Evolutionary conservation across 2,797 vertebrate species (phyloP).

Genomic region (Balearica regulorum): DNA sequence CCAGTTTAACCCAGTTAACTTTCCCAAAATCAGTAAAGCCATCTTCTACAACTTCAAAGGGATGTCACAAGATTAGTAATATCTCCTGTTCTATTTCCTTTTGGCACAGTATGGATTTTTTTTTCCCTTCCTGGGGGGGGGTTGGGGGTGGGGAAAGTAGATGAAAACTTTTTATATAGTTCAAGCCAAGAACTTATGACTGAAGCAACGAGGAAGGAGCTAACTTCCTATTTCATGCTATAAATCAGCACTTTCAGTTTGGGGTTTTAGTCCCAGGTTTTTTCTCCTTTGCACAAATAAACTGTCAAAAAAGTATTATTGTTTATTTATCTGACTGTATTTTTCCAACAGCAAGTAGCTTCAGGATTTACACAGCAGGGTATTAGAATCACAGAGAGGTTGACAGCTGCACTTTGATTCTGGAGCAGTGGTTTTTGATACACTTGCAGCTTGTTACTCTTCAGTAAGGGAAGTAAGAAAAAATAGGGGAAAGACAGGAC

Average conservation of each 20-base stretch:
- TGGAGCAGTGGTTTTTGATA: background rate
- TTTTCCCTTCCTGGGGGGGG: background rate
- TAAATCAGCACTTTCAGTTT: background rate
- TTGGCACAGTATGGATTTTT: background rate
- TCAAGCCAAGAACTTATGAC: background rate
- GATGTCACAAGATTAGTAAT: background rate
- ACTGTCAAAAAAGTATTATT: background rate
- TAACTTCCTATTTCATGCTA: background rate
- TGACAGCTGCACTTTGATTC: background rate
- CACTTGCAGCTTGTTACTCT: background rate
- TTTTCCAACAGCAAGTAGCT: background rate
- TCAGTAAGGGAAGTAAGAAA: background rate
- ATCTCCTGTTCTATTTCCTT: background rate
- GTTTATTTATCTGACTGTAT: background rate
- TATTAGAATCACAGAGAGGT: background rate
- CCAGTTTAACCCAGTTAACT: background rate
- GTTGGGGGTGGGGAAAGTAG: no score
- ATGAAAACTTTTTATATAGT: background rate
- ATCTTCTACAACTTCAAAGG: background rate
- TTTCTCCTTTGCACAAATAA: background rate
- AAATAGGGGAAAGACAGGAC: background rate
- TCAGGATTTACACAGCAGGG: background rate
- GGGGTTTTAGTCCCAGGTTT: background rate
- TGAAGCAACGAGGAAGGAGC: background rate
- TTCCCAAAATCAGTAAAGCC: background rate